Evolutionary conservation across 1,140 invertebrate species (phyloP).

Genomic region (Anastrepha ludens): DNA sequence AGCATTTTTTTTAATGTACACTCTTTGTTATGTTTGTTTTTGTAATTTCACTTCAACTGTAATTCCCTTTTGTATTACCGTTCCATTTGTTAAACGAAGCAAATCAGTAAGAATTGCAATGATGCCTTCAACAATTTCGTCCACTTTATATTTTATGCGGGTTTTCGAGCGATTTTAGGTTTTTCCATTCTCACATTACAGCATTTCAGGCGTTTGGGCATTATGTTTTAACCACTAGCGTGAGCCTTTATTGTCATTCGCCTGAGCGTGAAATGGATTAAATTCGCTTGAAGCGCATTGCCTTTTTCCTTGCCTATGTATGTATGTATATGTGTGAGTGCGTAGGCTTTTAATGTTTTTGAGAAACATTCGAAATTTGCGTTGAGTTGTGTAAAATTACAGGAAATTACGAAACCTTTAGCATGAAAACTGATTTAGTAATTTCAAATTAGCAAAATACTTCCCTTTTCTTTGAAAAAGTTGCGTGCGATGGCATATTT

Average conservation of each 20-base stretch:
- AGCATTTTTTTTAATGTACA: neutral
- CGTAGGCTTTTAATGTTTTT: neutral
- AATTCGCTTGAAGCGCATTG: neutral
- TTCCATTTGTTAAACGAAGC: constrained; percentile 33
- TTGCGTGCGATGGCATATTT: too few species aligned
- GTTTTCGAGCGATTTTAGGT: neutral
- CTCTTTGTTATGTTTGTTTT: neutral
- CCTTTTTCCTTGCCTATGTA: neutral
- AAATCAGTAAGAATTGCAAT: neutral
- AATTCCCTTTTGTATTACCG: neutral
- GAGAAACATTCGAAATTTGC: neutral
- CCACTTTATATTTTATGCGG: neutral
- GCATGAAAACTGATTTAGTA: too few species aligned
- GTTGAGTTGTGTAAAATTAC: neutral
- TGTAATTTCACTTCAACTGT: constrained; percentile 29
- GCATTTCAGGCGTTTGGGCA: neutral
- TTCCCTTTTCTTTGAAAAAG: too few species aligned
- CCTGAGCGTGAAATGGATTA: constrained; percentile 10
- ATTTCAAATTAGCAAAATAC: too few species aligned
- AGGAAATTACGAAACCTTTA: too few species aligned
- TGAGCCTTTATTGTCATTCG: neutral
- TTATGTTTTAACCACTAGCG: neutral
- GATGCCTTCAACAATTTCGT: constrained; percentile 27
- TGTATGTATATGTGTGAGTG: neutral
- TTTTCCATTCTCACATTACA: neutral